phyloP scores from a whole-genome alignment of 2,888 invertebrate species.

The Xestobium rufovillosum region DNA sequence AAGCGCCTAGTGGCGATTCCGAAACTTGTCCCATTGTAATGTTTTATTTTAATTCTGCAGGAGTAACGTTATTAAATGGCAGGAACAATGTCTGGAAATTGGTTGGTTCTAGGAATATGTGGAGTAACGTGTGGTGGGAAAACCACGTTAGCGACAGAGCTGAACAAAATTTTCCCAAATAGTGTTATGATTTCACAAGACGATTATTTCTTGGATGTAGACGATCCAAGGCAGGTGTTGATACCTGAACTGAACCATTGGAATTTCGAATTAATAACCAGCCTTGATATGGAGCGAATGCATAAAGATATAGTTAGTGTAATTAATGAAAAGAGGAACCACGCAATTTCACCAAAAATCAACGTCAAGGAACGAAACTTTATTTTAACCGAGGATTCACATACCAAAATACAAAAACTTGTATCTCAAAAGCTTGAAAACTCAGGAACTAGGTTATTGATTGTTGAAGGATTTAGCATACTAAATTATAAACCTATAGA shows the following conservation, averaged over 20 bases:
- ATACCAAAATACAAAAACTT: conserved; percentile 15
- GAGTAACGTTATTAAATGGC: too few species aligned
- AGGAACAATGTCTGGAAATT: background rate
- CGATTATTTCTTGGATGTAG: conserved; percentile 61
- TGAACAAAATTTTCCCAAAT: conserved; percentile 44
- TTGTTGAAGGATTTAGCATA: conserved; percentile 72
- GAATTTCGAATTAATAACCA: conserved; percentile 66
- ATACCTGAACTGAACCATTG: conserved; percentile 61
- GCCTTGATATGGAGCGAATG: conserved; percentile 69
- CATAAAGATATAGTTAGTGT: conserved; percentile 49
- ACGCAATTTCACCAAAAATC: conserved; percentile 4
- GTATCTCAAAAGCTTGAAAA: conserved; percentile 27
- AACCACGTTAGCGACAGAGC: conserved; percentile 58
- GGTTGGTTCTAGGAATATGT: conserved; percentile 55
- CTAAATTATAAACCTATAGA: conserved; percentile 61
- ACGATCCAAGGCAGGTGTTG: conserved; percentile 57
- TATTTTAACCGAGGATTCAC: conserved; percentile 5
- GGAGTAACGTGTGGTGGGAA: conserved; percentile 83
- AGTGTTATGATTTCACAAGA: conserved; percentile 62
- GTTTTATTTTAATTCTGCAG: too few species aligned
- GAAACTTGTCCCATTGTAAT: too few species aligned
- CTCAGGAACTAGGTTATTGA: conserved; percentile 47
- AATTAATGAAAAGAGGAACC: conserved; percentile 34
- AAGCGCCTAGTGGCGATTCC: too few species aligned
- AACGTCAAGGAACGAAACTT: conserved; percentile 6